These are phyloP conservation scores for Nannobrachium achirus DNA, from an alignment of 2,113 vertebrate genomes.

Conservation along the genomic window DNA sequence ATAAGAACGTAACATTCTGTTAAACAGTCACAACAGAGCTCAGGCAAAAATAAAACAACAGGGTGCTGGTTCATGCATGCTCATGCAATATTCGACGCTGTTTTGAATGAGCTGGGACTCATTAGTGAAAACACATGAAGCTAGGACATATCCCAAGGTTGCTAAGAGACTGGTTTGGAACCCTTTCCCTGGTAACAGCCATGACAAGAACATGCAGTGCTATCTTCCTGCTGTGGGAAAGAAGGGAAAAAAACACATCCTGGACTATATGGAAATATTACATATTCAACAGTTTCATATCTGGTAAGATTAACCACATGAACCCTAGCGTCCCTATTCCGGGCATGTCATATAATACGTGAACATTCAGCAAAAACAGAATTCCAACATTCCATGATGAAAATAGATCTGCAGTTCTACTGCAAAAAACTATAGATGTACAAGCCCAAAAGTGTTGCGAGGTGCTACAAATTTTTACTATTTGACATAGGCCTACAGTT, in stretches of 20 bases:
- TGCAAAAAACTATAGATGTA: background rate
- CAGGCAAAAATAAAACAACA: background rate
- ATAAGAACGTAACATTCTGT: background rate
- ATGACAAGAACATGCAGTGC: constrained; percentile 37
- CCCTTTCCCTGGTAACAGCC: constrained; percentile 71
- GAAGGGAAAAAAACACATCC: constrained; percentile 17
- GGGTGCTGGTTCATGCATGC: constrained; percentile 49
- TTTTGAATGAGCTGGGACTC: constrained; percentile 69
- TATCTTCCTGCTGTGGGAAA: constrained; percentile 47
- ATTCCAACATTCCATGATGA: too few species aligned
- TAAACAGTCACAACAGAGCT: background rate
- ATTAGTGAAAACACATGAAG: constrained; percentile 73
- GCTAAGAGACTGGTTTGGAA: constrained; percentile 76
- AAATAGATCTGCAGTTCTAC: too few species aligned
- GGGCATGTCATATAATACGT: too few species aligned
- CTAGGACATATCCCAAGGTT: constrained; percentile 68
- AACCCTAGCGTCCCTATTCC: too few species aligned
- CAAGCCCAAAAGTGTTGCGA: background rate
- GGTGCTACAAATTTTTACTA: too few species aligned
- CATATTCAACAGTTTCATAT: constrained; percentile 11
- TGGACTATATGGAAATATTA: background rate
- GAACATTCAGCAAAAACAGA: too few species aligned
- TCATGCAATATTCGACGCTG: constrained; percentile 67
- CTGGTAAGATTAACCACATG: background rate
- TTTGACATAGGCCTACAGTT: too few species aligned